Percentiles rank a stretch among this genome's conserved stretches.
These are phyloP conservation scores for Boloria euphrosyne DNA, from an alignment of 2,888 invertebrate genomes.

Conservation along the genomic window DNA sequence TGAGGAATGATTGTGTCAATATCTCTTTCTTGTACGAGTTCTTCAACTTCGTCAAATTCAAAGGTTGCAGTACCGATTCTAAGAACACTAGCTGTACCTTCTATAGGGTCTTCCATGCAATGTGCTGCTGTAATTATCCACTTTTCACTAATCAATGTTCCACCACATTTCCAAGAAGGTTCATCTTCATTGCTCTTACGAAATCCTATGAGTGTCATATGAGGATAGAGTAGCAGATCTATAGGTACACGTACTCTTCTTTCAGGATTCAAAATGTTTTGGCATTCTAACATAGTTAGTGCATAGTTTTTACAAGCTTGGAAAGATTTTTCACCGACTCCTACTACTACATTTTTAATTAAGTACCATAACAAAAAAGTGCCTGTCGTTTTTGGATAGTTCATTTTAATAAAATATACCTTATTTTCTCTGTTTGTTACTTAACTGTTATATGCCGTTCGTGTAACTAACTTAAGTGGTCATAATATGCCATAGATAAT, in stretches of 20 bases:
- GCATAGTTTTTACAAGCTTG: conserved; percentile 66
- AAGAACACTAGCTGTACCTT: conserved; percentile 76
- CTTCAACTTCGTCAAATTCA: conserved; percentile 73
- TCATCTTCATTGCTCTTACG: conserved; percentile 38
- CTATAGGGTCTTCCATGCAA: conserved; percentile 64
- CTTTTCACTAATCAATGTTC: conserved; percentile 63
- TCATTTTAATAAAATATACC: conserved; percentile 39
- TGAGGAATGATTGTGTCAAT: conserved; percentile 74
- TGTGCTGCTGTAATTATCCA: conserved; percentile 78
- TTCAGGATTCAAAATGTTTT: conserved; percentile 63
- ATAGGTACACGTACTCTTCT: conserved; percentile 67
- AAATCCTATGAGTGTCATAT: conserved; percentile 83
- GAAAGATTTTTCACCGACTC: conserved; percentile 64
- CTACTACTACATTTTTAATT: conserved; percentile 31
- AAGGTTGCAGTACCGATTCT: conserved; percentile 81
- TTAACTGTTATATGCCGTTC: conserved; percentile 54
- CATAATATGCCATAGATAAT: conserved; percentile 50
- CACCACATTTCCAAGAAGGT: conserved; percentile 73
- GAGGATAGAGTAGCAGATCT: conserved; percentile 81
- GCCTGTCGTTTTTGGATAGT: conserved; percentile 25
- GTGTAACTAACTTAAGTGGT: conserved; percentile 48
- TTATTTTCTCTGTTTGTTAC: conserved; percentile 25
- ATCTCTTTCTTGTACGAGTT: conserved; percentile 75
- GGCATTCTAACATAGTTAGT: conserved; percentile 69
- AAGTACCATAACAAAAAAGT: conserved; percentile 33